phyloP scores from a whole-genome alignment of 1,140 invertebrate species.

The Hylaeus anthracinus region DNA sequence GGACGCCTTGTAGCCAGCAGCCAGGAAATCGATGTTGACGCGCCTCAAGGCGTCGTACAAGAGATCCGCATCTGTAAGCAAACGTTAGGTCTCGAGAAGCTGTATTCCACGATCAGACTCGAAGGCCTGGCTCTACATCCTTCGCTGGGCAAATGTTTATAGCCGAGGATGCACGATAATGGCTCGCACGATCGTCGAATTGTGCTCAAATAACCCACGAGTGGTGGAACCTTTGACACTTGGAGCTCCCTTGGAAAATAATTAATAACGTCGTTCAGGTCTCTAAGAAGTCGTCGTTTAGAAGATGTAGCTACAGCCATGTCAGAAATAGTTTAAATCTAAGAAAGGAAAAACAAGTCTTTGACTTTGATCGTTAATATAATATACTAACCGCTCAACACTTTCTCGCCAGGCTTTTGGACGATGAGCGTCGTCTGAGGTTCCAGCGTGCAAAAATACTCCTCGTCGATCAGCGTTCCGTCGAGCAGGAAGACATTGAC shows the following conservation, averaged over 20 bases:
- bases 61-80: conserved; percentile 82
- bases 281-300: too few relatives aligned
- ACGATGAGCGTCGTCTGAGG: conserved; percentile 87
- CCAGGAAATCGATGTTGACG: conserved; percentile 84
- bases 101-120: not conserved
- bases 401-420: conserved; percentile 83
- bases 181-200: too few relatives aligned
- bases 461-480: conserved; percentile 88
- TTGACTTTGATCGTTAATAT: too few relatives aligned
- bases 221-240: too few relatives aligned
- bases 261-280: too few relatives aligned
- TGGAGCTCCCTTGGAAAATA: too few relatives aligned
- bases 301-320: too few relatives aligned
- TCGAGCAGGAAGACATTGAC: conserved; percentile 81
- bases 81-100: conserved; percentile 9
- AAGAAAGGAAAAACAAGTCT: too few relatives aligned
- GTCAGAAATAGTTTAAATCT: too few relatives aligned
- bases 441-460: conserved; percentile 87
- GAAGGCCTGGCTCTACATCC: not conserved
- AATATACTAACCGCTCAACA: conserved; percentile 83
- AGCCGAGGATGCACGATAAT: too few relatives aligned
- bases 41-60: conserved; percentile 83
- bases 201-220: too few relatives aligned
- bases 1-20: conserved; percentile 83
- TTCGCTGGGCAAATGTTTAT: too few relatives aligned